These are phyloP conservation scores for Phalacrocorax carbo DNA, from an alignment of 2,113 vertebrate species.

Conservation along the genomic window DNA sequence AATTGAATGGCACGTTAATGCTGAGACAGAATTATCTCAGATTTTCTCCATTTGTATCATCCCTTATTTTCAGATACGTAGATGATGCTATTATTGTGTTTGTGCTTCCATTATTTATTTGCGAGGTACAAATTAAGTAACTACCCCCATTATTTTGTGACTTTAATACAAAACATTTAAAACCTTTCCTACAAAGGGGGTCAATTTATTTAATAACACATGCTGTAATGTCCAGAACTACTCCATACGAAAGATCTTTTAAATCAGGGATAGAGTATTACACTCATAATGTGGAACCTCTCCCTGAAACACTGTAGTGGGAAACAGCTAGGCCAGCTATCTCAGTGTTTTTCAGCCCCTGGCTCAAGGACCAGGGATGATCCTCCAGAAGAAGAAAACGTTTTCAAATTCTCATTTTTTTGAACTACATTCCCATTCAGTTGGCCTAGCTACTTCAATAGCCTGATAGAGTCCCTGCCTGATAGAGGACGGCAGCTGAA, in stretches of 20 bases:
- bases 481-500: not conserved
- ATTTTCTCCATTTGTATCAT: not conserved
- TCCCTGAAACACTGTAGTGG: not conserved
- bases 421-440: not conserved
- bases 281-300: not conserved
- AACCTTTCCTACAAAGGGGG: not conserved
- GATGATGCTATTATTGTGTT: not conserved
- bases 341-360: not conserved
- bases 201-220: not conserved
- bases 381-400: not conserved
- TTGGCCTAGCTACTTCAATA: not conserved
- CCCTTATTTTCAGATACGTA: not conserved
- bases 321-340: not conserved
- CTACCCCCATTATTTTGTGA: not conserved
- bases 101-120: not conserved
- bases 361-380: not conserved
- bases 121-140: not conserved
- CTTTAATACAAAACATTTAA: not conserved
- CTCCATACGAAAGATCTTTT: not conserved
- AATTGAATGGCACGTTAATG: not conserved
- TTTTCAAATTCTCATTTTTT: not conserved
- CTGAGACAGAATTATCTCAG: not conserved
- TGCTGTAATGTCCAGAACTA: not conserved
- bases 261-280: not conserved
- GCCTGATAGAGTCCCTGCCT: not conserved